Percentiles rank a stretch among this genome's conserved stretches.
These are phyloP conservation scores for Hydractinia symbiolongicarpus DNA, from an alignment of 30 jellyfish, hydroid and myxozoan species.

Conservation along the genomic window DNA sequence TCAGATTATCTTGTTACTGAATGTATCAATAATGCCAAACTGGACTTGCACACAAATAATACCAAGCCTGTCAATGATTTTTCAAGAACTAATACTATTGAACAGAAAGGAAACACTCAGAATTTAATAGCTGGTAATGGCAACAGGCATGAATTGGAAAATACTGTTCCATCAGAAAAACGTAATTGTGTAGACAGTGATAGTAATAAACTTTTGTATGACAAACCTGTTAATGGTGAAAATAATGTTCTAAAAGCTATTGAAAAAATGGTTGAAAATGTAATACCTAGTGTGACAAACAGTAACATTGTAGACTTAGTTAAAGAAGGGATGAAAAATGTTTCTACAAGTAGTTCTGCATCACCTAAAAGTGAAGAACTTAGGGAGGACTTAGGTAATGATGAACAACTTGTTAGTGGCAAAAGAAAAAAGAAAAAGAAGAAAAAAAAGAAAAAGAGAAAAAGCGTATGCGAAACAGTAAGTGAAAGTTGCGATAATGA, in stretches of 20 bases:
- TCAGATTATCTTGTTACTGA: not conserved
- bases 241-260: too few relatives aligned
- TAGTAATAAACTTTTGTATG: too few relatives aligned
- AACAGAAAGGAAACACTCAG: not conserved
- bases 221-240: too few relatives aligned
- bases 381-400: not conserved
- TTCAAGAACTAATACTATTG: not conserved
- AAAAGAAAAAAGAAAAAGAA: constrained; percentile 9
- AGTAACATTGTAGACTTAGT: constrained; percentile 10
- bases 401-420: not conserved
- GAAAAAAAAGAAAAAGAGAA: constrained; percentile 3
- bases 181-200: too few relatives aligned
- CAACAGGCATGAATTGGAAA: not conserved
- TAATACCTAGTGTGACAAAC: constrained; percentile 7
- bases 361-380: not conserved
- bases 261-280: not conserved
- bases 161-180: too few relatives aligned
- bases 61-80: not conserved
- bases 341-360: not conserved
- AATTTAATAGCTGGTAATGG: not conserved
- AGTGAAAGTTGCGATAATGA: too few relatives aligned
- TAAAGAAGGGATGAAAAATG: constrained; percentile 1
- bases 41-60: not conserved
- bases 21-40: constrained; percentile 1
- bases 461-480: not conserved